These are phyloP conservation scores for Pterobdella sp. DNA, from an alignment of 2,888 invertebrate genomes.

Conservation along the genomic window DNA sequence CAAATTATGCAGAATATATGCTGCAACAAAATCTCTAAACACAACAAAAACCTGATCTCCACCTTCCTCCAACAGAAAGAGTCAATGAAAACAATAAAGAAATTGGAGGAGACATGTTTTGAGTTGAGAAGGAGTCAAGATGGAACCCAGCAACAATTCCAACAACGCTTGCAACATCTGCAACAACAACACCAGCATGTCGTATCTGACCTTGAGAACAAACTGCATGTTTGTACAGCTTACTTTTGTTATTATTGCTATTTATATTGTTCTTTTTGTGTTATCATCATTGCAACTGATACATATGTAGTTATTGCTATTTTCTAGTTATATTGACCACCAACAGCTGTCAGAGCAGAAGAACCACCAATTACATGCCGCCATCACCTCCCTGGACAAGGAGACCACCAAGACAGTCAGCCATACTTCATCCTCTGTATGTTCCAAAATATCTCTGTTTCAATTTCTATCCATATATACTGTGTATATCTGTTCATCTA, in stretches of 20 bases:
- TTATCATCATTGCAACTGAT: not conserved
- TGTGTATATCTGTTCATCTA: not conserved
- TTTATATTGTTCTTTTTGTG: constrained; percentile 5
- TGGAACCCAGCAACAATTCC: not conserved
- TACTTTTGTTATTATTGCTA: not conserved
- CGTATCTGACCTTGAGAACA: constrained; percentile 17
- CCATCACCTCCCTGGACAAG: not conserved
- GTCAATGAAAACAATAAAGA: not conserved
- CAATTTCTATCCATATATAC: not conserved
- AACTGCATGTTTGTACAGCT: not conserved
- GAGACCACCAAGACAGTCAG: constrained; percentile 2
- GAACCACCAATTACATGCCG: not conserved
- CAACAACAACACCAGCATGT: constrained; percentile 18
- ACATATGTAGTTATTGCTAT: not conserved
- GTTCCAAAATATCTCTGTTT: not conserved
- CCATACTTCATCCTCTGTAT: not conserved
- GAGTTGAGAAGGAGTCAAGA: not conserved
- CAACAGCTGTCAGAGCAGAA: not conserved
- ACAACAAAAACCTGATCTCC: constrained; percentile 7
- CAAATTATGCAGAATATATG: not conserved
- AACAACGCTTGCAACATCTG: constrained; percentile 21
- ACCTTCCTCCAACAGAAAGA: constrained; percentile 2
- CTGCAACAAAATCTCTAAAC: not conserved
- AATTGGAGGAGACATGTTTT: constrained; percentile 2
- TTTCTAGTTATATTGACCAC: not conserved